Base-by-base conservation (phyloP, 2,888 invertebrate species). In the Clivina fossor region DNA sequence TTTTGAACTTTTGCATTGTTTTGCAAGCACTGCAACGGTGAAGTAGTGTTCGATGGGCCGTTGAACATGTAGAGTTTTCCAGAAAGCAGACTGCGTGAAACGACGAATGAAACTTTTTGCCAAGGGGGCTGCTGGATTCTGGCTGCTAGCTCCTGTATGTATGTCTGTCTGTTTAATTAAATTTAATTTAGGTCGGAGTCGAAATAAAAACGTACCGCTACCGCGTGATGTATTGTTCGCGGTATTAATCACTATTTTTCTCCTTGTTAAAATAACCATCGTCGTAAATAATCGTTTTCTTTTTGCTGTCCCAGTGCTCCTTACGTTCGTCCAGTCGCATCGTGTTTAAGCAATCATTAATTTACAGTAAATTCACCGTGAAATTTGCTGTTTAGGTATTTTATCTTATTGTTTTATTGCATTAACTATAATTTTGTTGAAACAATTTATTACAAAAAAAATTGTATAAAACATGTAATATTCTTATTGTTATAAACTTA, bases 171-270 rank as follows among this genome's bases (percentile, higher is more conserved):
- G 53, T 53, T 53, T 53, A 53, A 53, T 53, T 53, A 53, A 53
- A 53, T 53, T 53, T 35, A 53, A 53, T 53, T 53, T 53, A 53
- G 53, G 53, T 53, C 53, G 53, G 15, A 44, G 13, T 33, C 13
- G 43, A 44, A 51, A 53, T 53, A 53, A 53, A 53, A 53, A 53
- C 53, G 44, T 44, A 44, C 53, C 19, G 7, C 26, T 44, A 44
- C 53, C 19, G 7, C 26, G 53, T 53, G 53, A 53, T 53, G 44
- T 53, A 53, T 53, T 53, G 44, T 44, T 35, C 43, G 11, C 30
- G 53, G 37, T 16, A 53, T 53, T 53, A 44, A 53, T 53, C 53
- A 53, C 53, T 26, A 53, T 44, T 44, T 53, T 44, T 53, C 53
- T 22, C 37, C 35, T 24, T 35, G 53, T 35, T 44, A 33, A 44